These are phyloP conservation scores for Rhabdomys pumilio DNA, from an alignment of 2,797 vertebrate species.

Conservation along the genomic window DNA sequence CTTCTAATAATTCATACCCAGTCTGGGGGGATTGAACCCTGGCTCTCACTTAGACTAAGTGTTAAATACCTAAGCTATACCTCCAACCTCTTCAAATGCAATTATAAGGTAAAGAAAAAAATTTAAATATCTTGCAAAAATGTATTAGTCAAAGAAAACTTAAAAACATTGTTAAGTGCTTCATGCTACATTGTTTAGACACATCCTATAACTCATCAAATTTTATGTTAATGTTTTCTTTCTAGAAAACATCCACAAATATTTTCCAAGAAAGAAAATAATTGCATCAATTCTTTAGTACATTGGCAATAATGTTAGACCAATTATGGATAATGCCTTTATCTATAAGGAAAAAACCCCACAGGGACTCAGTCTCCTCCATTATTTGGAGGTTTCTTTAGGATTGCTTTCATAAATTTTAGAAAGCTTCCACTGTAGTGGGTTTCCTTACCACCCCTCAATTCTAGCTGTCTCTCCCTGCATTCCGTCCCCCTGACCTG, in stretches of 20 bases:
- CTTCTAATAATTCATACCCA: constrained; percentile 51
- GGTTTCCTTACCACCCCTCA: not conserved
- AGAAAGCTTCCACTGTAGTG: not conserved
- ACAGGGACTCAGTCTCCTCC: not conserved
- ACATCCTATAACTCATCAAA: not conserved
- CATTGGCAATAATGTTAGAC: not conserved
- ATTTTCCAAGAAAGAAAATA: constrained; percentile 60
- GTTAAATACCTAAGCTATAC: not conserved
- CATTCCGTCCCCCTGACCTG: not conserved
- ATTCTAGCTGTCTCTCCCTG: not conserved
- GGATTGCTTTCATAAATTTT: not conserved
- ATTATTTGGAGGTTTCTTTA: not conserved
- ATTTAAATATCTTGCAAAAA: not conserved
- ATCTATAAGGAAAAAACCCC: not conserved
- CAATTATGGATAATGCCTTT: not conserved
- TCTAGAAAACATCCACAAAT: constrained; percentile 1
- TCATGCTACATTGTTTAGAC: constrained; percentile 22
- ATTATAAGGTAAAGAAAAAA: constrained; percentile 3
- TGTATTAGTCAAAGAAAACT: constrained; percentile 6
- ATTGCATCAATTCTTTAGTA: constrained; percentile 45
- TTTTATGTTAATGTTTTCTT: constrained; percentile 20
- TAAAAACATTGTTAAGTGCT: constrained; percentile 29
- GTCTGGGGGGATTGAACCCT: not conserved
- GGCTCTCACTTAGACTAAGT: not conserved
- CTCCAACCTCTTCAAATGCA: not conserved